A percentile compares a stretch with the other conserved stretches of the same genome.
Conservation (phyloP, 92 coral and sea anemone species). For the Galaxea fascicularis region DNA sequence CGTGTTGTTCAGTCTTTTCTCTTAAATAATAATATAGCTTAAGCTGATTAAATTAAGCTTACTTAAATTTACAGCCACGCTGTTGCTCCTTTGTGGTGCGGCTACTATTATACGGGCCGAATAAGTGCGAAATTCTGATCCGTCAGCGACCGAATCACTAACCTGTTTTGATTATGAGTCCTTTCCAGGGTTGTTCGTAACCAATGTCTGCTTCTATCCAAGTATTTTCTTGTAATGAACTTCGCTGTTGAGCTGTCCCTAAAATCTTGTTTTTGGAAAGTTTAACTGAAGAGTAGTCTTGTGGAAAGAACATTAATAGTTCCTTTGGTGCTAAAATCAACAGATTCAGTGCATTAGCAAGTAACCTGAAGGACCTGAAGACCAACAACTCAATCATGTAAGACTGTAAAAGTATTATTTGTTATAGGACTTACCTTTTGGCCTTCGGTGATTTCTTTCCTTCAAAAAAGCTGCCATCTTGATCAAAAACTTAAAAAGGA, state of each 20-base stretch:
- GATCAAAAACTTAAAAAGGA: too few relatives aligned
- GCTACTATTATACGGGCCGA: background rate
- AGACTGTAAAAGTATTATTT: too few relatives aligned
- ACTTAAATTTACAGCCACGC: too few relatives aligned
- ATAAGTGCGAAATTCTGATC: background rate
- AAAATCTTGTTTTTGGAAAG: constrained; percentile 25
- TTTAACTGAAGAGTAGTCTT: background rate
- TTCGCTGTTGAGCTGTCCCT: constrained; percentile 33
- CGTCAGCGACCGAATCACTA: background rate
- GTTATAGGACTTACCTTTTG: too few relatives aligned
- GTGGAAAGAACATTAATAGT: background rate
- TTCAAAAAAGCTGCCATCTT: too few relatives aligned
- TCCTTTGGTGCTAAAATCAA: constrained; percentile 13
- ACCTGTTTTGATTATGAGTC: constrained; percentile 38
- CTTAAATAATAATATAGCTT: too few relatives aligned
- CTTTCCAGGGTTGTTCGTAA: too few relatives aligned
- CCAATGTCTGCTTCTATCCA: constrained; percentile 23
- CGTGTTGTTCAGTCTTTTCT: too few relatives aligned
- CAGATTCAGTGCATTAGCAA: background rate
- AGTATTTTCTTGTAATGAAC: background rate
- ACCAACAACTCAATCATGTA: too few relatives aligned
- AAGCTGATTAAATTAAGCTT: too few relatives aligned
- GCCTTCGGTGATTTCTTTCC: too few relatives aligned
- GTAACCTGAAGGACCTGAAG: too few relatives aligned
- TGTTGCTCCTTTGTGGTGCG: background rate